Conservation (phyloP, 2,113 vertebrate genomes). For the Perccottus glenii region DNA sequence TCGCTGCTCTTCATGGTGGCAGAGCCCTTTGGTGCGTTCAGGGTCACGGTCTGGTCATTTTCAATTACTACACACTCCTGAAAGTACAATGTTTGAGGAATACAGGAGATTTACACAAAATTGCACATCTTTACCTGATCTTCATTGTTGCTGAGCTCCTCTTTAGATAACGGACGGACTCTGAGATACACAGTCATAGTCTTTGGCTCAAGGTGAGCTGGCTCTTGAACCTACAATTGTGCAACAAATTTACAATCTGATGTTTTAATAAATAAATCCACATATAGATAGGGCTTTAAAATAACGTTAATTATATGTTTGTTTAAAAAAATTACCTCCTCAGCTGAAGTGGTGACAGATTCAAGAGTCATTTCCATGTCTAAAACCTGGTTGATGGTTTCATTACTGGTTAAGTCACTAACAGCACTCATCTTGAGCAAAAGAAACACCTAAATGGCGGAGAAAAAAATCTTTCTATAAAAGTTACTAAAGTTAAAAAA, state of each 20-base stretch:
- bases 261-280: no score
- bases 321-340: constrained; percentile 38
- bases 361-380: constrained; percentile 70
- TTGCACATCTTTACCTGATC: constrained; percentile 78
- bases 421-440: constrained; percentile 43
- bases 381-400: constrained; percentile 4
- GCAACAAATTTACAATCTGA: background rate
- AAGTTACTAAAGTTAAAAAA: no score
- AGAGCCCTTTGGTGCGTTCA: constrained; percentile 87
- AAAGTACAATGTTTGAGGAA: background rate
- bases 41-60: constrained; percentile 76
- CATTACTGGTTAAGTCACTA: constrained; percentile 40
- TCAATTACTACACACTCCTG: constrained; percentile 86
- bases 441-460: background rate
- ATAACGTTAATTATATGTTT: background rate
- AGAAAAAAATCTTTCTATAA: no score
- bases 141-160: constrained; percentile 79
- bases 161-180: constrained; percentile 83
- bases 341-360: background rate
- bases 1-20: constrained; percentile 85
- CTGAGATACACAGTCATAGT: constrained; percentile 85
- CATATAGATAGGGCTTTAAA: no score
- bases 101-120: background rate
- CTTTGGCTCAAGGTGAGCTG: constrained; percentile 62
- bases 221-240: constrained; percentile 54